These are phyloP conservation scores for Tyria jacobaeae DNA, from an alignment of 2,888 invertebrate genomes.

Conservation along the genomic window DNA sequence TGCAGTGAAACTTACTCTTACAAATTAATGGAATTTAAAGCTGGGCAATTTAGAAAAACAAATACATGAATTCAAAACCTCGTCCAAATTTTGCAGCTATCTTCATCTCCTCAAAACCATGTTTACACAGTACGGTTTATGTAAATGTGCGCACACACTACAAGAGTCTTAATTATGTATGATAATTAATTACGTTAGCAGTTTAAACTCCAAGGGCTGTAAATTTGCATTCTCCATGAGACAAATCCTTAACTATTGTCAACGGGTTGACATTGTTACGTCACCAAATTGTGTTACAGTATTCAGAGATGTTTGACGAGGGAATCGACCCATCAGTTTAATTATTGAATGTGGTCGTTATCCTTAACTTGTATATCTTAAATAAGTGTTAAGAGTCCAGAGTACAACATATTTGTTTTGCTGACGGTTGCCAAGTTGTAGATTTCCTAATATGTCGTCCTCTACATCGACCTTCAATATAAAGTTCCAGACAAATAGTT, in stretches of 20 bases:
- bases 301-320: slow-evolving; percentile 31
- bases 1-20: too few species aligned
- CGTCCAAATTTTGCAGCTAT: slow-evolving; percentile 12
- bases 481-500: too few species aligned
- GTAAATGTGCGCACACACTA: slow-evolving; percentile 51
- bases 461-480: too few species aligned
- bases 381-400: background rate
- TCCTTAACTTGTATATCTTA: background rate
- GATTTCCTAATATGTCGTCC: too few species aligned
- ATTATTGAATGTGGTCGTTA: slow-evolving; percentile 1
- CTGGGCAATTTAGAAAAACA: too few species aligned
- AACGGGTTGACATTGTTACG: slow-evolving; percentile 31
- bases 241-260: slow-evolving; percentile 44
- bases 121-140: slow-evolving; percentile 40
- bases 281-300: slow-evolving; percentile 38
- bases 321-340: slow-evolving; percentile 14
- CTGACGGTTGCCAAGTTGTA: too few species aligned
- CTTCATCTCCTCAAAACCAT: slow-evolving; percentile 31
- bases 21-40: too few species aligned
- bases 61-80: background rate
- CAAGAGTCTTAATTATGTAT: slow-evolving; percentile 59
- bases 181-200: slow-evolving; percentile 64
- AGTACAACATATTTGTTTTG: too few species aligned
- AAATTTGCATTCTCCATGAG: slow-evolving; percentile 48
- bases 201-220: slow-evolving; percentile 50